Evolutionary conservation across 1,140 invertebrate species (phyloP).

Genomic region (Frieseomelitta varia): DNA sequence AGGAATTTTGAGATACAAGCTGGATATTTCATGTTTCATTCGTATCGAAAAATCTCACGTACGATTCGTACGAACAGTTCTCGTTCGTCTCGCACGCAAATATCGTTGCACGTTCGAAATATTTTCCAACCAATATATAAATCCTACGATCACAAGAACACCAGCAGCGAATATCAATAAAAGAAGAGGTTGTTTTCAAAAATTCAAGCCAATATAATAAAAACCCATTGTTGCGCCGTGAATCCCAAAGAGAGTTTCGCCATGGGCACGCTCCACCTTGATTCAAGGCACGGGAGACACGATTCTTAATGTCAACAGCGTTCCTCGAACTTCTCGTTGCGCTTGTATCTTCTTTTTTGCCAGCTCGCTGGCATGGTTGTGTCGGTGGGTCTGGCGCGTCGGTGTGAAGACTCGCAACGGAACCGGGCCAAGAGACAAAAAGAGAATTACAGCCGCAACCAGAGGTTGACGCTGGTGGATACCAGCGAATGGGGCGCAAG

Average conservation of each 20-base stretch:
- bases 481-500: conserved; percentile 34
- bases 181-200: background rate
- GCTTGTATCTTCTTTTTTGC: conserved; percentile 13
- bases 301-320: conserved; percentile 20
- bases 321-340: background rate
- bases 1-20: background rate
- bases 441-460: conserved; percentile 32
- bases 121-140: background rate
- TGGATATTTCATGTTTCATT: too few species aligned
- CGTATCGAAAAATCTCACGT: too few species aligned
- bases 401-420: background rate
- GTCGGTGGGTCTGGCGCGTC: background rate
- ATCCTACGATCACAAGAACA: background rate
- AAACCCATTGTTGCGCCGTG: background rate
- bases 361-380: background rate
- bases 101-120: too few species aligned
- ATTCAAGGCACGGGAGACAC: background rate
- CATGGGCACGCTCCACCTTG: background rate
- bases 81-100: too few species aligned
- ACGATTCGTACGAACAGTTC: too few species aligned
- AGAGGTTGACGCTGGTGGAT: conserved; percentile 22
- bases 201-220: background rate
- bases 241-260: background rate
- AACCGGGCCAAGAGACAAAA: conserved; percentile 34
- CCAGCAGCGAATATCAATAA: background rate